Evolutionary conservation across 1,140 invertebrate genomes (phyloP), one percentile per base, ranked within the genome.

Genomic region (Zaprionus kolodkinae): DNA sequence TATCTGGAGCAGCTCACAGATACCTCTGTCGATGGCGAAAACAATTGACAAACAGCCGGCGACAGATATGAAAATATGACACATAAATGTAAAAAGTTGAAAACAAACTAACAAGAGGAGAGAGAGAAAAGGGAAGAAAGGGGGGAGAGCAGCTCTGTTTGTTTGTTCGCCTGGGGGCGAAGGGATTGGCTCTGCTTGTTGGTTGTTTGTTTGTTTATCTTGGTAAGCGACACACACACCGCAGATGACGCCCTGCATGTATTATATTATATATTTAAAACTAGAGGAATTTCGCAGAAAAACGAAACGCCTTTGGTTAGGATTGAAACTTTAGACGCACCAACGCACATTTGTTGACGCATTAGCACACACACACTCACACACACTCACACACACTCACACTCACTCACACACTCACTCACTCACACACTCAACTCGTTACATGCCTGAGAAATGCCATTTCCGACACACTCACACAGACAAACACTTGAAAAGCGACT

Each of bases 391-490:
- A 52, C 43, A 33, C 38, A 60, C 17, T 52, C 36, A 60, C 30
- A 60, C 64, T 61, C 27, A 6, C 27, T 5, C 27, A 30, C 35
- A 30, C 10, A 38, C 71, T 55, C 3, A n/a, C n/a, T n/a, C n/a
- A 60, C 38, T 17, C 13, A 50, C 38, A 52, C 72, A 54, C 66
- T 75, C 74, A 88, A 89, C 85, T 89, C 70, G 85, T 89, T 89
- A 88, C 78, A 89, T 71, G 85, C 81, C 78, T 81, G 77, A 89
- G 79, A 84, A 81, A 89, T 90, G 76, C 78, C 86, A 90, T 90
- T 90, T 90, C 78, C 81, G 67, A 67, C n/a, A 67, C n/a, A 63
- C 65, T 73, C 70, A 67, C 63, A 50, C 65, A 81, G 59, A 77
- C 70, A 80, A 80, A 78, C 80, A 78, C 80, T 82, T 80, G 75